Conservation (phyloP, 1,140 invertebrate species). For the Drosophila baimaii region DNA sequence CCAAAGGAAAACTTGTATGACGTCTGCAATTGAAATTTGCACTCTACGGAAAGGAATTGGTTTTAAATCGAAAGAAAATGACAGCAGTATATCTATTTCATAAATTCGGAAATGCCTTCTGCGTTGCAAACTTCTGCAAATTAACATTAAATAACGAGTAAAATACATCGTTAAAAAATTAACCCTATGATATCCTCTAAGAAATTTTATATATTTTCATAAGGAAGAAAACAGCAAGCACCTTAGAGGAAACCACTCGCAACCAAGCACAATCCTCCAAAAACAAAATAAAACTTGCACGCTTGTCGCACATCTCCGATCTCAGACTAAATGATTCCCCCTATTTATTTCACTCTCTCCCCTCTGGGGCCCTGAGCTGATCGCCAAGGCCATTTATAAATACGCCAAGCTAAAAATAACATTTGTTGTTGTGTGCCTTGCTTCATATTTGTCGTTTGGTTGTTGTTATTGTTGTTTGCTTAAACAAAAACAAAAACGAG, state of each 20-base stretch:
- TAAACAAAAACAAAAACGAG: constrained; percentile 47
- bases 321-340: constrained; percentile 6
- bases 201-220: background rate
- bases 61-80: constrained; percentile 3
- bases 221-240: background rate
- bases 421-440: constrained; percentile 42
- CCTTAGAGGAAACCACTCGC: background rate
- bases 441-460: constrained; percentile 17
- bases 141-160: too few species aligned
- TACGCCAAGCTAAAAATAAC: constrained; percentile 77
- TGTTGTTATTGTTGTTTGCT: constrained; percentile 22
- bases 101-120: too few species aligned
- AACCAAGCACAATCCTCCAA: background rate
- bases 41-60: background rate
- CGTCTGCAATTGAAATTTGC: constrained; percentile 5
- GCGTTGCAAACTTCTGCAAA: too few species aligned
- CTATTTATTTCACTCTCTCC: background rate
- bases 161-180: background rate
- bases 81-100: too few species aligned
- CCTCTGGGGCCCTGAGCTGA: constrained; percentile 20
- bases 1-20: constrained; percentile 6
- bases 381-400: constrained; percentile 81
- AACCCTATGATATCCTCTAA: background rate
- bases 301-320: constrained; percentile 4
- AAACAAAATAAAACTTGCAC: constrained; percentile 11